Evolutionary conservation across 2,888 invertebrate species (phyloP), one percentile per base, ranked within the genome.

Genomic region (Andrena bucephala): DNA sequence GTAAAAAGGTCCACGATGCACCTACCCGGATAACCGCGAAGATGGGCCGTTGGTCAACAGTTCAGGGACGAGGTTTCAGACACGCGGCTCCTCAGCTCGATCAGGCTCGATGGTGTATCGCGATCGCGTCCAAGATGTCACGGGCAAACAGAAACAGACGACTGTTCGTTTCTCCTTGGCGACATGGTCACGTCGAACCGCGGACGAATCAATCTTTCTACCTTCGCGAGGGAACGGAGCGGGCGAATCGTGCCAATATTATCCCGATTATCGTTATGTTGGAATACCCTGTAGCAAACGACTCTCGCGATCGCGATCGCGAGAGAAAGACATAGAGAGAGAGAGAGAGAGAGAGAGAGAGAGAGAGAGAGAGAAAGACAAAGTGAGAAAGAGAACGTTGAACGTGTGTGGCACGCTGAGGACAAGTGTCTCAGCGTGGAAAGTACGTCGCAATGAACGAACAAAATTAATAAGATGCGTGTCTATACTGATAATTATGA

Each of bases 401-500:
- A 42, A 24, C 36, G 24, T 5, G 13, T 10, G 5, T 10, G 62
- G 1, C 62, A 50, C 48, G 10, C 66, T 67, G 87, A 86, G 83
- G 36, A n/a, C 85, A 86, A 87, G 81, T 86, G 75, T 90, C 90
- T 89, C 89, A 89, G 87, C 20, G 33, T 31, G 87, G 89, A 86
- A 89, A 90, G 90, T 90, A 90, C 89, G 90, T 89, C 90, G 90
- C 87, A 90, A 90, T 91, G 88, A 90, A 91, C 91, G 90, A 88
- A 91, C 92, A 92, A 93, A 16, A 93, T 93, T 92, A 91, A 93
- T 92, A 93, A 91, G 59, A 92, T 89, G 91, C 89, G 90, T 90
- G 89, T 72, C 90, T 91, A 91, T 90, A 91, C 90, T 89, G 89
- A 89, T 89, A 90, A 70, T 90, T 92, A 92, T 92, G 89, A 91